Percentiles rank a stretch among this genome's conserved stretches.
phyloP scores from a whole-genome alignment of 2,113 vertebrate genomes.

The Edolisoma coerulescens region DNA sequence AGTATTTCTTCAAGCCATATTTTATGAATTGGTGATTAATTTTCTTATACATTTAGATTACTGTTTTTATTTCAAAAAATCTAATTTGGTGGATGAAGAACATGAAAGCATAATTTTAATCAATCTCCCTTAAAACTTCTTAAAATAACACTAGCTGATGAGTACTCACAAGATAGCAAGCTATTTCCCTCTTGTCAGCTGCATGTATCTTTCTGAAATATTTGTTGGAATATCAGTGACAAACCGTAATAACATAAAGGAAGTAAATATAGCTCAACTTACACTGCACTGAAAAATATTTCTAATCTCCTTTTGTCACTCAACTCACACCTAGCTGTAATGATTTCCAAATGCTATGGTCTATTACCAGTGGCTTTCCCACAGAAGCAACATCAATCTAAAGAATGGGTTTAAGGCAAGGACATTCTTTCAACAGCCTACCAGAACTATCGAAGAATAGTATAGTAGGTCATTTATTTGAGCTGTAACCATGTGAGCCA shows the following conservation, averaged over 20 bases:
- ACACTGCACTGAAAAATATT: slow-evolving; percentile 1
- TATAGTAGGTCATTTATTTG: background rate
- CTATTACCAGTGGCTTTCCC: background rate
- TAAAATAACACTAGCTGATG: slow-evolving; percentile 29
- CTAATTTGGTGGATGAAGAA: background rate
- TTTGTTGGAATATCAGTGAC: background rate
- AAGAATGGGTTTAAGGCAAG: background rate
- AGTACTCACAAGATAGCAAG: background rate
- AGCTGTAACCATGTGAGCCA: background rate
- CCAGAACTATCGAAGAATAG: background rate
- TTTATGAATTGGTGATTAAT: background rate
- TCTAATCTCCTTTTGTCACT: slow-evolving; percentile 42
- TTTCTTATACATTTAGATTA: background rate
- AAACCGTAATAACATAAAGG: background rate
- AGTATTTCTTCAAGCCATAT: background rate
- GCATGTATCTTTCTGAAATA: background rate
- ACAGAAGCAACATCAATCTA: background rate
- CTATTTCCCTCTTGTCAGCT: background rate
- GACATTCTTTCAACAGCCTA: background rate
- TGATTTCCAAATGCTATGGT: slow-evolving; percentile 1
- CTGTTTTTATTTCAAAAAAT: background rate
- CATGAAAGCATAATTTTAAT: background rate
- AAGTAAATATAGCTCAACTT: slow-evolving; percentile 40
- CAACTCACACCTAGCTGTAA: background rate
- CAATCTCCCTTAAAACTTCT: background rate